Conservation (phyloP, 2,113 vertebrate species). For the Rhinolophus sinicus region DNA sequence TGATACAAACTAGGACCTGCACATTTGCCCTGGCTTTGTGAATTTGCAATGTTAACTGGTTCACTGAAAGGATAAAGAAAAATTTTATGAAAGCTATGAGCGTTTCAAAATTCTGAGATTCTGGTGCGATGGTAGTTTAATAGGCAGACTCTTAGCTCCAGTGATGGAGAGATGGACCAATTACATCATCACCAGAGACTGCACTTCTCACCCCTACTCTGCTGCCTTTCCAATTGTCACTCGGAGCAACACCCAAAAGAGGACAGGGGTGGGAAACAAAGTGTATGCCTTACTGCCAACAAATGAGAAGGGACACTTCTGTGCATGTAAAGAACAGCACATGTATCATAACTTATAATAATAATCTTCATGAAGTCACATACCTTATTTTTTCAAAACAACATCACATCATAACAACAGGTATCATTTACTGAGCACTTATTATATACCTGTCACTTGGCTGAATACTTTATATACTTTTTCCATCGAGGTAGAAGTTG, state of each 20-base stretch:
- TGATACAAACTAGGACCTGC: neutral
- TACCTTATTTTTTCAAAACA: constrained; percentile 14
- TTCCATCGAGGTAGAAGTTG: neutral
- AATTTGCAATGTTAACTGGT: neutral
- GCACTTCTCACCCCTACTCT: neutral
- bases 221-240: neutral
- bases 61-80: neutral
- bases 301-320: constrained; percentile 3
- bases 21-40: neutral
- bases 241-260: neutral
- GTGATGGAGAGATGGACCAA: neutral
- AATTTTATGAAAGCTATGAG: neutral
- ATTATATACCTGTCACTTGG: neutral
- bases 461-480: neutral
- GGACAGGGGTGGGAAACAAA: neutral
- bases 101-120: neutral
- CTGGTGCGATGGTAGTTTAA: neutral
- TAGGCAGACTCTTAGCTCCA: neutral
- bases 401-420: constrained; percentile 6
- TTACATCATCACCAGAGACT: neutral
- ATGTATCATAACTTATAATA: neutral
- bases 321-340: neutral
- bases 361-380: constrained; percentile 15
- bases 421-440: constrained; percentile 3
- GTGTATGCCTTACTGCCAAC: neutral